Base-by-base conservation (phyloP, 2,888 invertebrate species). In the Amorpha juglandis region DNA sequence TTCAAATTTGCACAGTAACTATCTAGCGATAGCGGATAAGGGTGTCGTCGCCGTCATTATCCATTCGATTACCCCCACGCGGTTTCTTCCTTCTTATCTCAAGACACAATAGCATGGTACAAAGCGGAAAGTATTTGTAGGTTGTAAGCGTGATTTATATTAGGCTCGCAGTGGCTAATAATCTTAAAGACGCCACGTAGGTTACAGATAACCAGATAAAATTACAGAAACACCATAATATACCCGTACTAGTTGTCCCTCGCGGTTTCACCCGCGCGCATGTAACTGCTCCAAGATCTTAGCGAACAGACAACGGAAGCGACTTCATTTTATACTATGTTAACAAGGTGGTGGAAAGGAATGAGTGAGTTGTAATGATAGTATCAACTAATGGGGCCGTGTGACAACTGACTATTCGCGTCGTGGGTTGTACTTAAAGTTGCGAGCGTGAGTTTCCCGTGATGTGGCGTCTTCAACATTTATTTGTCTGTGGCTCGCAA, bases 121-220 rank as follows among this genome's bases (percentile, higher is more conserved):
- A 76, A 82, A 85, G 79, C 74, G 79, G 80, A 80, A 78, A 75
- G 73, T 73, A 73, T 74, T 82, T 78, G 71, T 72, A 73, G 74
- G 73, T 74, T 78, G 77, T 71, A 82, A 88, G 79, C 84, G 88
- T 90, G 90, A 90, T 90, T 91, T 90, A 89, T 90, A 81, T 82
- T 80, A 78, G 80, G 76, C 80, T 75, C 73, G 81, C 74, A 83
- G 84, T 83, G 83, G 75, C 11, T 3, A 45, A 45, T 45, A 14
- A 11, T 1, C 12, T 14, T 11, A 45, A 45, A 45, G 45, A 45
- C 45, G 45, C 14, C 45, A 45, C 45, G 11, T 9, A 9, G 38
- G 7, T 38, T 9, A 38, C 1, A 38, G 7, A 38, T 38, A n/a
- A n/a, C n/a, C n/a, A n/a, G n/a, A n/a, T n/a, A n/a, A n/a, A n/a